Conservation (phyloP, 1,140 invertebrate species). For the Drosophila neocordata region DNA sequence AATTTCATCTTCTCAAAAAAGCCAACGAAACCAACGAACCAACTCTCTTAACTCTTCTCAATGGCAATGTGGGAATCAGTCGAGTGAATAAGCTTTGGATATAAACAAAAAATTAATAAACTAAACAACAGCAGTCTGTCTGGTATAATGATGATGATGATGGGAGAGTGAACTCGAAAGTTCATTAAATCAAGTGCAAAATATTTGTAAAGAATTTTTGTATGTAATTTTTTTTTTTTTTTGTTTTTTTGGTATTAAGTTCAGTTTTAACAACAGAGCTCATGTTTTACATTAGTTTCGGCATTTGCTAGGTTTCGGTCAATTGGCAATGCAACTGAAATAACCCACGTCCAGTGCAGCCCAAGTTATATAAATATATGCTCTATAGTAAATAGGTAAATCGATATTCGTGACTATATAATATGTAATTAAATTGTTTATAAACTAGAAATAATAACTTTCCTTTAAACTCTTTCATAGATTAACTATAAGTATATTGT, state of each 20-base stretch:
- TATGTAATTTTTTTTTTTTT: background rate
- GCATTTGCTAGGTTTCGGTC: background rate
- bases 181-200: background rate
- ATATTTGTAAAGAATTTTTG: background rate
- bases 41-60: slow-evolving; percentile 25
- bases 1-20: slow-evolving; percentile 30
- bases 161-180: background rate
- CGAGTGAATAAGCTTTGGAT: slow-evolving; percentile 68
- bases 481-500: no score
- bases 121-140: background rate
- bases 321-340: background rate
- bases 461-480: no score
- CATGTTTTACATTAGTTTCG: background rate
- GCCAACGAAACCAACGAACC: no score
- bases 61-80: slow-evolving; percentile 49
- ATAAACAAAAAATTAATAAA: slow-evolving; percentile 77
- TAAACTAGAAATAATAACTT: no score
- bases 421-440: no score
- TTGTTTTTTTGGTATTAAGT: background rate
- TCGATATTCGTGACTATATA: no score
- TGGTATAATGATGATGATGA: no score
- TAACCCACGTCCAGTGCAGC: background rate
- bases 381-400: no score
- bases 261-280: background rate
- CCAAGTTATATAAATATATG: background rate